Evolutionary conservation across 2,888 invertebrate species (phyloP).

Genomic region (Trachelus troglodyta): DNA sequence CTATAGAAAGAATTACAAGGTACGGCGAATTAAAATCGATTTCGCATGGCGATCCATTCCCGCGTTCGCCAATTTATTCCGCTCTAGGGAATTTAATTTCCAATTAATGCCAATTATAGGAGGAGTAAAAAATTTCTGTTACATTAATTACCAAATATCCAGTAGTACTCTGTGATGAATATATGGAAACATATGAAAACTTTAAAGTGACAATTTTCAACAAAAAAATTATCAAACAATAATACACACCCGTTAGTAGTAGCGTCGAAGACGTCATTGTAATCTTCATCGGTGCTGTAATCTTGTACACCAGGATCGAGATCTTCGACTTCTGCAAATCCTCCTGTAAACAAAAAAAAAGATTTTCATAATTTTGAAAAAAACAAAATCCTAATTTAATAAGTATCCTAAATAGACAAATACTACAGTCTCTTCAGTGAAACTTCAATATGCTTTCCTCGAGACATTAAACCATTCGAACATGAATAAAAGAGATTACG

Average conservation of each 20-base stretch:
- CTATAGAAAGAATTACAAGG: not conserved
- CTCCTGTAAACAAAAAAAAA: constrained; percentile 29
- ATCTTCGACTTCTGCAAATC: constrained; percentile 44
- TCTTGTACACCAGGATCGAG: constrained; percentile 53
- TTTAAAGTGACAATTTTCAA: not conserved
- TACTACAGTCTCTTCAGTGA: not conserved
- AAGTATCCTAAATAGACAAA: not conserved
- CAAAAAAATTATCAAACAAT: not conserved
- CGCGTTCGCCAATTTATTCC: not conserved
- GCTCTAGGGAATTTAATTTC: not conserved
- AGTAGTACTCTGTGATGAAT: not conserved
- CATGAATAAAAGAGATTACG: not conserved
- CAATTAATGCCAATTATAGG: not conserved
- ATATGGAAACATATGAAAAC: not conserved
- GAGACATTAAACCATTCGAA: not conserved
- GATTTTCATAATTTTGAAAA: not conserved
- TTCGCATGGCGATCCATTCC: not conserved
- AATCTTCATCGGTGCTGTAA: constrained; percentile 53
- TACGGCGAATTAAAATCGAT: not conserved
- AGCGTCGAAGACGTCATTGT: constrained; percentile 51
- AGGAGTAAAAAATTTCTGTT: constrained; percentile 1
- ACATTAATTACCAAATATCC: not conserved
- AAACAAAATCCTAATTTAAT: not conserved
- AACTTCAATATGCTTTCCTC: not conserved
- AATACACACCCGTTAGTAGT: constrained; percentile 49